Evolutionary conservation across 2,113 vertebrate genomes (phyloP), one percentile per base, ranked within the genome.

Genomic region (Oreocharis arfaki): DNA sequence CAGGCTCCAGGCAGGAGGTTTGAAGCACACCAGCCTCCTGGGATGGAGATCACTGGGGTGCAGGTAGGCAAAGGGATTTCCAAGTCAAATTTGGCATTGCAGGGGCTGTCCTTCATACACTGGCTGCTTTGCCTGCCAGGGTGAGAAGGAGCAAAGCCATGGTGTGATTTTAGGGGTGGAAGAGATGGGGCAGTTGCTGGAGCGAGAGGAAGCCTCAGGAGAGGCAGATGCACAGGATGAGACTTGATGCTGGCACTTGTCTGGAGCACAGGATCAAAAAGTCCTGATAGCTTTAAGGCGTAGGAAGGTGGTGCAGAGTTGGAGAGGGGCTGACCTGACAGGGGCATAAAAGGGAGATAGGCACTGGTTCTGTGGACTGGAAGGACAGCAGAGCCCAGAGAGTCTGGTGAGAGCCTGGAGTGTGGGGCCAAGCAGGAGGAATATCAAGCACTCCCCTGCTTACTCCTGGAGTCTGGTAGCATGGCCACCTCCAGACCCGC

Each of bases 291-390:
- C 44, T 88, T 76, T 69, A 89, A 90, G 46, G 9, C 3, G 0
- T 15, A n/a, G 42, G 27, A 50, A 15, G 0, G 0, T 65, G 44
- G 16, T 3, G 1, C 1, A 6, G 33, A 39, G 33, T 16, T 77
- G 46, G 46, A 83, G 41, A 64, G 46, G 12, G 37, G 10, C 24
- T 85, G 78, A 44, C 23, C 10, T 69, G 24, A 11, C 4, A 2
- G 15, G 10, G 6, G 2, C 5, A 21, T 4, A 3, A 22, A 30
- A 12, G 11, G 8, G 44, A 79, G 21, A 5, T 2, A 5, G 11
- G 8, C 3, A 1, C 18, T 60, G 30, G 10, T 63, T 86, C 23
- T 80, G 39, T 49, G 39, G 6, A 21, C 33, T 33, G 24, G 39
- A 42, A 68, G 30, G 57, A 64, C 42, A 50, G 11, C 26, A 86